Evolutionary conservation across 2,888 invertebrate genomes (phyloP), one percentile per base, ranked within the genome.

Genomic region (Tuta absoluta): DNA sequence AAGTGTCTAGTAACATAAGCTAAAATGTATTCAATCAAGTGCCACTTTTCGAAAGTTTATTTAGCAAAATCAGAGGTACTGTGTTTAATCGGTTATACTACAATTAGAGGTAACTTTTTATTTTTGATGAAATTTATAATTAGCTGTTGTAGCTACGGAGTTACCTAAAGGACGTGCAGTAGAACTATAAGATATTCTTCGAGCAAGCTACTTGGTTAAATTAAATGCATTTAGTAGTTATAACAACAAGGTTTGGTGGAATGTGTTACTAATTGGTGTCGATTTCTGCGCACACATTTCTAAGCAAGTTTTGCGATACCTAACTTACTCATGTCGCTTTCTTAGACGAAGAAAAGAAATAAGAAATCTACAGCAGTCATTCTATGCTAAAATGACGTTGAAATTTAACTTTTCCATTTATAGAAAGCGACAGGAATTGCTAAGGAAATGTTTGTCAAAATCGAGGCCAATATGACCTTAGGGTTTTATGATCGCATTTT

Each of bases 1-100:
- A n/a, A 28, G n/a, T 72, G 69, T 65, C 60, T 71, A 72, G 65
- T 66, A 63, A 70, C 67, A 71, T 69, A 75, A 73, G 68, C 66
- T 62, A 71, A 71, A 69, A 70, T 71, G 73, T 71, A 72, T 74
- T 73, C 69, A 69, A 78, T 75, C 77, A 79, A 78, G 77, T 81
- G 81, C 80, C 78, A 80, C 77, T 79, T 76, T 74, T 70, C 21
- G 68, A 75, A 72, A 72, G 72, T 72, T 74, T 66, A 71, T 66
- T 63, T 70, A 70, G 64, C 68, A 70, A 70, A 72, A 72, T 70
- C 67, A 73, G 72, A 69, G 66, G 65, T 64, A 45, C 24, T 56
- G 45, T 24, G 14, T 49, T 23, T 45, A 45, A 45, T 45, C n/a
- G n/a, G 45, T 45, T 45, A 45, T 45, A 37, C 2, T 37, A 4